A percentile compares a stretch with the other conserved stretches of the same genome.
Evolutionary conservation across 2,888 invertebrate genomes (phyloP).

Genomic region (Drosophila limbata): DNA sequence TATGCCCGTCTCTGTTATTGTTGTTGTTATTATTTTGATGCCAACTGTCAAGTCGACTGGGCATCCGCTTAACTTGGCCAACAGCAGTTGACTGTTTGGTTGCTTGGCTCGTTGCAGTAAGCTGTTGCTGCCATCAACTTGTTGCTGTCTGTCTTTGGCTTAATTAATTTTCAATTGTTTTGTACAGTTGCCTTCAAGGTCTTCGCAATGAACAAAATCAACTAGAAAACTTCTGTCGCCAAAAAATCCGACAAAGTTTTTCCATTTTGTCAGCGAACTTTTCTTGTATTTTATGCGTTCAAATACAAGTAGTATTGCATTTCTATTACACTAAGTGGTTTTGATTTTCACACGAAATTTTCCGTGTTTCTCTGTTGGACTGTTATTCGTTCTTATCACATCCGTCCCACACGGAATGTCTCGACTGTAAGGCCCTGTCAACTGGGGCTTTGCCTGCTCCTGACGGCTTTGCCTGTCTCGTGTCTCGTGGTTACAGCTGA

Average conservation of each 20-base stretch:
- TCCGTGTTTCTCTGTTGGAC: slow-evolving; percentile 21
- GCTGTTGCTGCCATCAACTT: slow-evolving; percentile 46
- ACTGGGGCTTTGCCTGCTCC: slow-evolving; percentile 22
- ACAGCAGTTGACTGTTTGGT: slow-evolving; percentile 29
- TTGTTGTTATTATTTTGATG: slow-evolving; percentile 18
- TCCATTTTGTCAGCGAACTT: slow-evolving; percentile 14
- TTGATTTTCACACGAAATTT: slow-evolving; percentile 42
- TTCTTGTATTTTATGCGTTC: slow-evolving; percentile 6
- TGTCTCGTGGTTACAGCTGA: slow-evolving; percentile 31
- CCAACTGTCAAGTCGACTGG: slow-evolving; percentile 38
- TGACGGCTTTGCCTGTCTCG: slow-evolving; percentile 55
- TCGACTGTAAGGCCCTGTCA: slow-evolving; percentile 27
- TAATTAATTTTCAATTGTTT: slow-evolving; percentile 70
- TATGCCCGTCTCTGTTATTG: slow-evolving; percentile 16
- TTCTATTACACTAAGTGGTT: slow-evolving; percentile 57
- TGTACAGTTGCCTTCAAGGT: slow-evolving; percentile 19
- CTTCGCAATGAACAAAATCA: not conserved
- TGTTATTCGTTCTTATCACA: slow-evolving; percentile 36
- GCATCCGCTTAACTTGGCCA: slow-evolving; percentile 39
- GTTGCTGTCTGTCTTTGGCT: slow-evolving; percentile 52
- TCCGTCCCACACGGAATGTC: slow-evolving; percentile 13
- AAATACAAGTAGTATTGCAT: slow-evolving; percentile 16
- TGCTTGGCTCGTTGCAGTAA: slow-evolving; percentile 7
- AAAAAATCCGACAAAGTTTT: slow-evolving; percentile 12
- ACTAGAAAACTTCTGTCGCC: not conserved